These are phyloP conservation scores for Olivierus martensii DNA, from an alignment of 1,140 invertebrate genomes.

Conservation along the genomic window DNA sequence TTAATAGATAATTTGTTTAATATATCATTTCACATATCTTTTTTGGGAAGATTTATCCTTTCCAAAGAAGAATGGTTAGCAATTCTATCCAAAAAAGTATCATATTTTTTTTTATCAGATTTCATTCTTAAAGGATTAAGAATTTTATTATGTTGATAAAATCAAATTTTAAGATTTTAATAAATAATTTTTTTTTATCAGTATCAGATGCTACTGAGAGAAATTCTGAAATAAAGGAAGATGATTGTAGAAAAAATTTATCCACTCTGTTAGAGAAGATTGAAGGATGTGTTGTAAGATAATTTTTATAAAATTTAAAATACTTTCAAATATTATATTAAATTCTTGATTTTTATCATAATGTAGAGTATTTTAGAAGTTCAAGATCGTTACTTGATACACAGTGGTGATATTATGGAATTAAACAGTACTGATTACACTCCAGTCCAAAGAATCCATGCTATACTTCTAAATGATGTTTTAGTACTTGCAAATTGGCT, in stretches of 20 bases:
- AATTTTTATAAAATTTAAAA: too few relatives aligned
- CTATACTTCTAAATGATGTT: slow-evolving; percentile 84
- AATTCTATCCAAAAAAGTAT: too few relatives aligned
- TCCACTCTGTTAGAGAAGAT: slow-evolving; percentile 70
- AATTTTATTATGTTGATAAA: too few relatives aligned
- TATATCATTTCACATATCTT: too few relatives aligned
- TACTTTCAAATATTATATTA: too few relatives aligned
- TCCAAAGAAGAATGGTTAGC: too few relatives aligned
- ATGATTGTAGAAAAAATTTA: slow-evolving; percentile 51
- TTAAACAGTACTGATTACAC: slow-evolving; percentile 73
- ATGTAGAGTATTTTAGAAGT: slow-evolving; percentile 42
- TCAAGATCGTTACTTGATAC: slow-evolving; percentile 56
- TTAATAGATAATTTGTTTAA: too few relatives aligned
- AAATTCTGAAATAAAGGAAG: slow-evolving; percentile 38
- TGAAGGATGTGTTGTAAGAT: slow-evolving; percentile 49
- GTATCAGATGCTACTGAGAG: background rate
- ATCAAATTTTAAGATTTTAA: too few relatives aligned
- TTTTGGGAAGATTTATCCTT: too few relatives aligned
- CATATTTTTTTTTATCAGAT: too few relatives aligned
- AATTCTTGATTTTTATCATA: background rate
- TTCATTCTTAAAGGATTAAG: too few relatives aligned
- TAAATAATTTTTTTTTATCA: too few relatives aligned
- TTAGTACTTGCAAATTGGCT: slow-evolving; percentile 61
- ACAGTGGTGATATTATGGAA: slow-evolving; percentile 82
- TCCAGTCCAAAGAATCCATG: slow-evolving; percentile 70